phyloP scores from a whole-genome alignment of 2,797 vertebrate species.

The Calcarius lapponicus region DNA sequence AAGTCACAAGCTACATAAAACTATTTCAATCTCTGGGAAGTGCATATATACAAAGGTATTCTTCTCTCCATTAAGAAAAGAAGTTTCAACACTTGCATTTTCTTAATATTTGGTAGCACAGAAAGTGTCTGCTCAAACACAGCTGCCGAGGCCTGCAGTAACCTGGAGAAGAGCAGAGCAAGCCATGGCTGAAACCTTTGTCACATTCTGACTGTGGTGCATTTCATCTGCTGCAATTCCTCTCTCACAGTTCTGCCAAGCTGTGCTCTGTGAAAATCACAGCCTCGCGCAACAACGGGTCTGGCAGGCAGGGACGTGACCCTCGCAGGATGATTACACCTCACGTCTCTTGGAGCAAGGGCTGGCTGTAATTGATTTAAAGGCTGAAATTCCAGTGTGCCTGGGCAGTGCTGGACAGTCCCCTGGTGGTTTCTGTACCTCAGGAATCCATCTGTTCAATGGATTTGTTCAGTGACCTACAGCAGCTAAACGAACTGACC shows the following conservation, averaged over 20 bases:
- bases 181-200: conserved; percentile 3
- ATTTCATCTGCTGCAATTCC: neutral
- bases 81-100: neutral
- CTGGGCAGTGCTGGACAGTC: neutral
- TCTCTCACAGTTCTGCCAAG: conserved; percentile 19
- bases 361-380: neutral
- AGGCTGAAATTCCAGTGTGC: neutral
- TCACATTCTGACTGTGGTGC: neutral
- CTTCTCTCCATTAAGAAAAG: neutral
- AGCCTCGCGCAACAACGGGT: neutral
- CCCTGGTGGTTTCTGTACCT: neutral
- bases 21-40: neutral
- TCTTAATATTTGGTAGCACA: neutral
- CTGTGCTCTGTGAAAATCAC: neutral
- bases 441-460: neutral
- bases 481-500: conserved; percentile 15
- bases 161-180: neutral
- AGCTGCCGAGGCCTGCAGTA: neutral
- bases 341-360: neutral
- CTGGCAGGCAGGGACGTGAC: neutral
- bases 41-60: neutral
- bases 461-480: conserved; percentile 8
- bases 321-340: neutral
- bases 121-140: neutral
- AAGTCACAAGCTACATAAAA: neutral